phyloP scores from a whole-genome alignment of 2,888 invertebrate genomes.

The Tetranychus piercei region DNA sequence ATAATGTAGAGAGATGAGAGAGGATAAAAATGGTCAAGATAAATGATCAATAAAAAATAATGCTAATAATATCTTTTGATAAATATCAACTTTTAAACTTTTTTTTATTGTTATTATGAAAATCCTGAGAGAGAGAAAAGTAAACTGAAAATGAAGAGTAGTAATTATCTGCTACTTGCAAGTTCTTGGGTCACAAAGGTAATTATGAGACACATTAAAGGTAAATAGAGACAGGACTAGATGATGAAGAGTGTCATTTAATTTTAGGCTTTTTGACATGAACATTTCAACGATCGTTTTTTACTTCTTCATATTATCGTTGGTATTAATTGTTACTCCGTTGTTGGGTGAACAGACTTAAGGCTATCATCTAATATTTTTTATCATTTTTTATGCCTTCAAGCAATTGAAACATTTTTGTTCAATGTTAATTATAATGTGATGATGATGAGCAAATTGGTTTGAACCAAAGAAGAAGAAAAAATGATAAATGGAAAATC shows the following conservation, averaged over 20 bases:
- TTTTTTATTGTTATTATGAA: too few species aligned
- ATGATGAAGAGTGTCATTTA: background rate
- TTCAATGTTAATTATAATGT: background rate
- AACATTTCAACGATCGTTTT: background rate
- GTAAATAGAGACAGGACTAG: background rate
- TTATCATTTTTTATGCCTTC: background rate
- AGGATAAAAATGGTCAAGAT: too few species aligned
- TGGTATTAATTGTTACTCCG: too few species aligned
- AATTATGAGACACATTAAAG: background rate
- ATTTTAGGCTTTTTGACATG: background rate
- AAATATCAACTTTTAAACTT: too few species aligned
- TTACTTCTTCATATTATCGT: background rate
- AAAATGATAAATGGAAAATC: too few species aligned
- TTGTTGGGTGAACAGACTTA: background rate
- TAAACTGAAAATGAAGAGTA: background rate
- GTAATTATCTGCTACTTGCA: background rate
- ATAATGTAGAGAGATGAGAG: too few species aligned
- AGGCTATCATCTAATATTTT: background rate
- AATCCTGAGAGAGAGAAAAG: background rate
- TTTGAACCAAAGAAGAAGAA: background rate
- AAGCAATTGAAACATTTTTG: background rate
- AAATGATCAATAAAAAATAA: too few species aligned
- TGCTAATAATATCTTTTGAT: too few species aligned
- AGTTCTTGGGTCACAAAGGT: background rate
- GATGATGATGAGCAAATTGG: background rate